Percentiles rank a stretch among this genome's conserved stretches.
Conservation (phyloP, 2,888 invertebrate genomes). For the Oligia strigilis region DNA sequence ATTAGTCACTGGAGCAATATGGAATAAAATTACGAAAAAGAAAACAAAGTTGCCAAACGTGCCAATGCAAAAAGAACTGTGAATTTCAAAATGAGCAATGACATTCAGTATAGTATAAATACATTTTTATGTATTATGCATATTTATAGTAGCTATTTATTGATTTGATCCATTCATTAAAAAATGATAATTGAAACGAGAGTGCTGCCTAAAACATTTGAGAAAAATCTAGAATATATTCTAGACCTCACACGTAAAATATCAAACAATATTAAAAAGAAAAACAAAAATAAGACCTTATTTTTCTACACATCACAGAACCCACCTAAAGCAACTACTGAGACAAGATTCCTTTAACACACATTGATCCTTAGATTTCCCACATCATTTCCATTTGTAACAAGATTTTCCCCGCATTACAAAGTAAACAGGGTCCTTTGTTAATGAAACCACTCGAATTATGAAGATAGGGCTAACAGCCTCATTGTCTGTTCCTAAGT, state of each 20-base stretch:
- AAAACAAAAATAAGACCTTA: conserved; percentile 1
- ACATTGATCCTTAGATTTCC: conserved; percentile 35
- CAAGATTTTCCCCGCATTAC: conserved; percentile 62
- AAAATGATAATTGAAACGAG: background rate
- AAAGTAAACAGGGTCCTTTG: conserved; percentile 65
- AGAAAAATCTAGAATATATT: background rate
- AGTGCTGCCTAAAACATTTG: background rate
- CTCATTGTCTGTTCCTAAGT: conserved; percentile 42
- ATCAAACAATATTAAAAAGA: conserved; percentile 1
- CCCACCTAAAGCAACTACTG: conserved; percentile 13
- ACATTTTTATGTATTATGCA: background rate
- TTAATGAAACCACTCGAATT: conserved; percentile 62
- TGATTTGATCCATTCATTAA: no score
- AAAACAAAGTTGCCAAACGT: background rate
- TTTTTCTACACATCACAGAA: conserved; percentile 6
- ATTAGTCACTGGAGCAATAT: background rate
- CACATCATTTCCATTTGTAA: conserved; percentile 47
- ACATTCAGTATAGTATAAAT: background rate
- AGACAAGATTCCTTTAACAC: conserved; percentile 30
- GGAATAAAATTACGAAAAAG: background rate
- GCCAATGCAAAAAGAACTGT: no score
- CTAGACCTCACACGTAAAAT: background rate
- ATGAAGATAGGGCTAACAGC: conserved; percentile 45
- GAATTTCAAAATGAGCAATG: background rate
- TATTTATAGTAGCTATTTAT: background rate